A percentile compares a stretch with the other conserved stretches of the same genome.
phyloP scores from a whole-genome alignment of 2,113 vertebrate genomes.

The Phylloscopus whistleri region DNA sequence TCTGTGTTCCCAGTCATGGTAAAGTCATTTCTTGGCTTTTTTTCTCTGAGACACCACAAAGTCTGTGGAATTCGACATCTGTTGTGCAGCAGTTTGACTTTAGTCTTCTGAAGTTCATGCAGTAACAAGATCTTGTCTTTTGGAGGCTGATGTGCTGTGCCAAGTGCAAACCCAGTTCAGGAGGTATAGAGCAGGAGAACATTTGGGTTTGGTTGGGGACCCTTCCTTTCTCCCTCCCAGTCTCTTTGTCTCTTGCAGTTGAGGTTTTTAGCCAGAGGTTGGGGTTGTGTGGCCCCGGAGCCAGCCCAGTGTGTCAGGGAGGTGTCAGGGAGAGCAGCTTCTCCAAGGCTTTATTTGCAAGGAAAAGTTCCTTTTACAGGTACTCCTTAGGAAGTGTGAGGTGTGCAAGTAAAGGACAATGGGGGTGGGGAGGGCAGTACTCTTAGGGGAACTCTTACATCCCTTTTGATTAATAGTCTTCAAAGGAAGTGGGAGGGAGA shows the following conservation, averaged over 20 bases:
- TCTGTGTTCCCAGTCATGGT: not conserved
- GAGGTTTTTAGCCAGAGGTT: not conserved
- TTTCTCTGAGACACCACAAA: not conserved
- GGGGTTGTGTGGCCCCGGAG: not conserved
- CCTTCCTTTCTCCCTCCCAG: not conserved
- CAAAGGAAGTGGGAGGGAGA: not conserved
- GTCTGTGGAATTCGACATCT: not conserved
- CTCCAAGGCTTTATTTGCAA: not conserved
- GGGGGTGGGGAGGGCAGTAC: not conserved
- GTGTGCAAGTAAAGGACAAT: not conserved
- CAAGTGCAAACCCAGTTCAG: not conserved
- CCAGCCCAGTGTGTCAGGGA: not conserved
- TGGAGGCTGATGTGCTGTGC: not conserved
- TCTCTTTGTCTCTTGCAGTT: accelerated
- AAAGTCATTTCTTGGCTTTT: not conserved
- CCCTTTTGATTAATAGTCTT: not conserved
- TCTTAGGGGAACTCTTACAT: not conserved
- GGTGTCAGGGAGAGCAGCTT: not conserved
- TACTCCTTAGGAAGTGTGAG: not conserved
- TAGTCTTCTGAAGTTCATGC: not conserved
- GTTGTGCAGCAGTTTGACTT: not conserved
- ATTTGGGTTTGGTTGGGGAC: accelerated
- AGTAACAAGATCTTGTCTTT: not conserved
- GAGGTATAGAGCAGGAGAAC: accelerated
- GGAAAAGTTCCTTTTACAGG: not conserved